A percentile compares a stretch with the other conserved stretches of the same genome.
Conservation (phyloP, 2,797 vertebrate genomes). For the Nannoperca australis region DNA sequence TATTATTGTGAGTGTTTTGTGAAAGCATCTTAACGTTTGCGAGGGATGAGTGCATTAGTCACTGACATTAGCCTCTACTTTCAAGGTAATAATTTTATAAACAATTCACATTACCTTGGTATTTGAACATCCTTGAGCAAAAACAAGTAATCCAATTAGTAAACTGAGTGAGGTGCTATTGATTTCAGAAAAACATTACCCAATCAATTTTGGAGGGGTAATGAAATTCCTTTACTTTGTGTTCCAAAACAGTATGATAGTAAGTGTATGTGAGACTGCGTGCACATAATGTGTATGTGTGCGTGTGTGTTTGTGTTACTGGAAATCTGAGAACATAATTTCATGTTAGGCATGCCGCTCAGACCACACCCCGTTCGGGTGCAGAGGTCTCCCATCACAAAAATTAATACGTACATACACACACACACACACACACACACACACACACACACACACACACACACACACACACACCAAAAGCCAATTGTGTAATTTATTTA, state of each 20-base stretch:
- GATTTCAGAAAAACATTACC: constrained; percentile 80
- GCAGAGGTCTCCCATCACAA: constrained; percentile 27
- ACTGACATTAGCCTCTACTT: constrained; percentile 66
- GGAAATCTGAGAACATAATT: constrained; percentile 51
- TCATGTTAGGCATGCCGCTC: constrained; percentile 48
- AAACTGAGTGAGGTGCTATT: constrained; percentile 79
- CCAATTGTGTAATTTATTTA: constrained; percentile 18
- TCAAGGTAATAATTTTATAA: constrained; percentile 81
- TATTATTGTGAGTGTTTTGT: constrained; percentile 55
- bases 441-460: constrained; percentile 1
- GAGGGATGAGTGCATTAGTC: constrained; percentile 64
- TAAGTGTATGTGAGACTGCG: background rate
- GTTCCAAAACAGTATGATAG: constrained; percentile 47
- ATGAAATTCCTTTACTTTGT: constrained; percentile 80
- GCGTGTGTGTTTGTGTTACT: constrained; percentile 25
- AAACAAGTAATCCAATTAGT: constrained; percentile 84
- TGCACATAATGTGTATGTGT: background rate
- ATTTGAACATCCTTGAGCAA: constrained; percentile 77
- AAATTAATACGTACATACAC: constrained; percentile 15
- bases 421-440: constrained; percentile 10
- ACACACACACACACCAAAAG: background rate
- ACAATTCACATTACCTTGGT: constrained; percentile 80
- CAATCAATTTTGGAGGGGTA: constrained; percentile 78
- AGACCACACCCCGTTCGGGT: constrained; percentile 43
- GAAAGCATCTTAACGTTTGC: constrained; percentile 42